These are phyloP conservation scores for Junonia oenone DNA, from an alignment of 2,888 invertebrate genomes.

Conservation along the genomic window DNA sequence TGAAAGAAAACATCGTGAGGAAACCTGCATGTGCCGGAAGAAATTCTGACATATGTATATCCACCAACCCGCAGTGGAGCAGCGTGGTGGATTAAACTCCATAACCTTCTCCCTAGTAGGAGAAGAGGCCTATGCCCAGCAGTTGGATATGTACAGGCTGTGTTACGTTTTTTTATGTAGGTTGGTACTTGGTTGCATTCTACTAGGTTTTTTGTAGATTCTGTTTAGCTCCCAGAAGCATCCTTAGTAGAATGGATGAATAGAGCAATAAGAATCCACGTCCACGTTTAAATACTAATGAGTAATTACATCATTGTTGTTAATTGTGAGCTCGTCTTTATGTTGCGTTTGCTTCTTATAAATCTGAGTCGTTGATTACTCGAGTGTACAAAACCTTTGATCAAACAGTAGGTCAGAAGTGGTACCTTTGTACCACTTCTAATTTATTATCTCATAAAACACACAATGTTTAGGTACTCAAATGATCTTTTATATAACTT, in stretches of 20 bases:
- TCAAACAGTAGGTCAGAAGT: neutral
- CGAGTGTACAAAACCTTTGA: neutral
- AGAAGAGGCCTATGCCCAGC: too few species aligned
- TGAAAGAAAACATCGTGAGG: too few species aligned
- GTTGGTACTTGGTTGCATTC: too few species aligned
- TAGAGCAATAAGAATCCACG: conserved; percentile 28
- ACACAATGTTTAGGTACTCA: neutral
- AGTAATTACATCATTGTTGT: conserved; percentile 32
- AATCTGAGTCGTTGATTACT: conserved; percentile 1
- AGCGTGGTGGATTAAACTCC: too few species aligned
- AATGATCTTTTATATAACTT: too few species aligned
- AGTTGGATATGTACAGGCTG: too few species aligned
- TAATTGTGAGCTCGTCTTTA: conserved; percentile 25
- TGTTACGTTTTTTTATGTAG: too few species aligned
- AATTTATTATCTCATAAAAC: neutral
- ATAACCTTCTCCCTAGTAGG: too few species aligned
- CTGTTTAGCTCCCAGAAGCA: neutral
- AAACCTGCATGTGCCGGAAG: too few species aligned
- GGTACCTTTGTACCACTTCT: neutral
- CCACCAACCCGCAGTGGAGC: too few species aligned
- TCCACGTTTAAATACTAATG: conserved; percentile 29
- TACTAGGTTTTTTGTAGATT: too few species aligned
- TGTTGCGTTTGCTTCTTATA: conserved; percentile 4
- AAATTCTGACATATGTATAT: too few species aligned
- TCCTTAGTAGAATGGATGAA: conserved; percentile 21